A percentile compares a stretch with the other conserved stretches of the same genome.
These are phyloP conservation scores for Chrysodeixis includens DNA, from an alignment of 2,888 invertebrate genomes.

Conservation along the genomic window DNA sequence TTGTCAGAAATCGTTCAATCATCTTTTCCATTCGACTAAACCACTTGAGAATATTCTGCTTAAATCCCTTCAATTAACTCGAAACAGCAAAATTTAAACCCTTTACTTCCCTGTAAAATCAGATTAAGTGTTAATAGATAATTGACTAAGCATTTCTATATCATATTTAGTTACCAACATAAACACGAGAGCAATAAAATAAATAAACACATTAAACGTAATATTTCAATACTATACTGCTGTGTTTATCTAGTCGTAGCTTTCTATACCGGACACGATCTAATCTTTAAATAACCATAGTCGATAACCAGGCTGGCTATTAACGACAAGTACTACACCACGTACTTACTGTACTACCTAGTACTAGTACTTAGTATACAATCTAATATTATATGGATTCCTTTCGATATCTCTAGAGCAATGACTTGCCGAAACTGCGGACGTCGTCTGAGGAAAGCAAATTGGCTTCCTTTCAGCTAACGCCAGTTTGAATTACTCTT, in stretches of 20 bases:
- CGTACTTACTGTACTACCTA: slow-evolving; percentile 38
- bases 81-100: too few relatives aligned
- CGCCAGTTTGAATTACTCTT: slow-evolving; percentile 51
- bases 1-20: background rate
- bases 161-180: slow-evolving; percentile 3
- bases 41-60: background rate
- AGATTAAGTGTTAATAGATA: background rate
- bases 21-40: background rate
- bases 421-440: slow-evolving; percentile 25
- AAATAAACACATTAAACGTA: slow-evolving; percentile 34
- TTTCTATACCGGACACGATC: slow-evolving; percentile 64
- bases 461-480: slow-evolving; percentile 31
- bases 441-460: slow-evolving; percentile 31
- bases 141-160: too few relatives aligned
- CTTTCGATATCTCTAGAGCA: slow-evolving; percentile 21
- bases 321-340: slow-evolving; percentile 52
- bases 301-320: slow-evolving; percentile 58
- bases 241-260: slow-evolving; percentile 40
- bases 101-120: too few relatives aligned
- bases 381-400: slow-evolving; percentile 46
- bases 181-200: slow-evolving; percentile 35
- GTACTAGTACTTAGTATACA: slow-evolving; percentile 44
- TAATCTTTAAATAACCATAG: slow-evolving; percentile 59
- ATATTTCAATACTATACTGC: slow-evolving; percentile 33
- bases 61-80: background rate